Evolutionary conservation across 1,140 invertebrate genomes (phyloP).

Genomic region (Dendrolimus kikuchii): DNA sequence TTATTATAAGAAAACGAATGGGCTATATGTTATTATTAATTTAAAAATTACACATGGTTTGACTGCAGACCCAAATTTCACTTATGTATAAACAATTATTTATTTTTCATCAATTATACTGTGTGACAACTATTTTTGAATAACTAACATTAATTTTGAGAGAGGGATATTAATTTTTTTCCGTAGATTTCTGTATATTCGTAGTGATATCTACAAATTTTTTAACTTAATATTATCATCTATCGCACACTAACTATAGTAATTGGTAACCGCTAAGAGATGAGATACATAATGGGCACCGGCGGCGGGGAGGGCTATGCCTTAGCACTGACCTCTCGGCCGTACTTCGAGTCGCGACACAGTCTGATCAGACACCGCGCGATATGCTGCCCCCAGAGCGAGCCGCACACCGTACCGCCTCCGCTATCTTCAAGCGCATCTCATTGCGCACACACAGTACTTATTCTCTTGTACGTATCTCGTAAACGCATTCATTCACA

Average conservation of each 20-base stretch:
- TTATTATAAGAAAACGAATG: too few species aligned
- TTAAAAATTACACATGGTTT: too few species aligned
- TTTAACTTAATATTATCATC: too few species aligned
- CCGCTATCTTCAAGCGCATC: conserved; percentile 55
- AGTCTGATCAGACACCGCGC: conserved; percentile 38
- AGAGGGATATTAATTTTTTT: too few species aligned
- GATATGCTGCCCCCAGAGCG: conserved; percentile 59
- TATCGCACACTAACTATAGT: neutral
- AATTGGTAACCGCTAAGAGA: neutral
- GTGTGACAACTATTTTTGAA: too few species aligned
- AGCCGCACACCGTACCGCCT: conserved; percentile 42
- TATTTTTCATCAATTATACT: too few species aligned
- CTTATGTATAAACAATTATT: too few species aligned
- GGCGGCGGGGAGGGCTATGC: conserved; percentile 37
- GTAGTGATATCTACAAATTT: too few species aligned
- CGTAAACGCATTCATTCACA: conserved; percentile 49
- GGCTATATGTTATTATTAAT: too few species aligned
- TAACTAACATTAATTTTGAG: too few species aligned
- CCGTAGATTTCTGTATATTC: too few species aligned
- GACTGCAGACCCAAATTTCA: too few species aligned
- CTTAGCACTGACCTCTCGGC: conserved; percentile 10
- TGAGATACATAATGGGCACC: conserved; percentile 18
- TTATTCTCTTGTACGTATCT: conserved; percentile 63
- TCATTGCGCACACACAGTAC: conserved; percentile 54
- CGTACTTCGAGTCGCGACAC: conserved; percentile 18